Base-by-base conservation (phyloP, 2,113 vertebrate species). In the Paradoxurus hermaphroditus region DNA sequence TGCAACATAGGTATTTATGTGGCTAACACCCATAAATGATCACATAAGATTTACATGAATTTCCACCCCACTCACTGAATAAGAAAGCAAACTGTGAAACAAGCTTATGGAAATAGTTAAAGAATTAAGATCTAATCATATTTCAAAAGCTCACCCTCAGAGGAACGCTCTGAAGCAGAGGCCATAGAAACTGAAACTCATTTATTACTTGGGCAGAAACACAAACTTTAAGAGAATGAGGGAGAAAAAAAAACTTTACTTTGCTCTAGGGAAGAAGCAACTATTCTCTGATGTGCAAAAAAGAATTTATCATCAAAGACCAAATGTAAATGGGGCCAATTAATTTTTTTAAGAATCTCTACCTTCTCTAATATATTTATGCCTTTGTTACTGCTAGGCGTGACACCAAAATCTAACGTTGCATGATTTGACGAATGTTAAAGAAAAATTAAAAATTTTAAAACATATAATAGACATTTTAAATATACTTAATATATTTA, bases 231-330 rank as follows among this genome's bases (percentile, higher is more conserved):
- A 91, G 96, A 97, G 87, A 96, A 98, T 97, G 97, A 98, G 96
- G 93, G 83, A 95, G 94, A 81, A 86, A 98, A 98, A 96, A 93
- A 98, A 95, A 91, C 97, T 98, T 98, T 97, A 98, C 95, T 97
- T 98, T 98, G 98, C 99, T 98, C 95, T 95, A 98, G 99, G 99
- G 98, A 98, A 99, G 98, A 99, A 98, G 98, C 98, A 98, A 98
- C 98, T 98, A 98, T 98, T 99, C 98, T 99, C 98, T 99, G 98
- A 99, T 98, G 98, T 98, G 97, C 97, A 98, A 97, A 98, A 98
- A 98, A 98, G 98, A 98, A 98, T 98, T 98, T 98, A 98, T 99
- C 98, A 99, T 99, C 99, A 99, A 99, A 99, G 99, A 98, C 97
- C 92, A 98, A 98, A 98, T 98, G 98, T 98, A 98, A 99, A 99